Base-by-base conservation (phyloP, 2,888 invertebrate genomes). In the Tachina fera region DNA sequence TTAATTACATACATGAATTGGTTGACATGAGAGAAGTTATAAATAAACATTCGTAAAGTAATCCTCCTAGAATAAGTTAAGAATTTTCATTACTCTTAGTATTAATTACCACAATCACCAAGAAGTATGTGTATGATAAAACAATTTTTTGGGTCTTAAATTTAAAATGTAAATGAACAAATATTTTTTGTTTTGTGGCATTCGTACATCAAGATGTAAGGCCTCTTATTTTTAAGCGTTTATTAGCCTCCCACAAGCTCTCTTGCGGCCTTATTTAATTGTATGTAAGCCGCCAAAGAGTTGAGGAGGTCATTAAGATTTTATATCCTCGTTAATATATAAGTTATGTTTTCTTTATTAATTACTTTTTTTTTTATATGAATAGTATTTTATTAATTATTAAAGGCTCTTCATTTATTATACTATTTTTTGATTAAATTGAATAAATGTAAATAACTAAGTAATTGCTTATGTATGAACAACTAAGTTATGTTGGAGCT, bases 361-460 rank as follows among this genome's bases (percentile, higher is more conserved):
- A 51, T 22, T 13, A 31, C 47, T 60, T 47, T 53, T 31, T 43
- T 56, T 49, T 61, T 68, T 77, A 71, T 80, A 71, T 79, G 47
- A 82, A 70, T 65, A 31, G 45, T 9, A 67, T 47, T 83, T 78
- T 67, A 71, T 60, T 63, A 39, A 43, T 84, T 60, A 84, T 58
- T 71, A 61, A 60, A n/a, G 49, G 14, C 19, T 19, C 19, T 58
- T 68, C 67, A 49, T 31, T 31, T 22, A 47, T 51, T 16, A 60
- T 41, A 60, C 71, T 71, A 53, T 47, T 74, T n/a, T 53, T 60
- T 60, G 19, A 71, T 76, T 76, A 65, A 68, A 16, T 81, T 76
- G 53, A 84, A 84, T 81, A 84, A 77, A 81, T 81, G 60, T 84
- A 80, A 60, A 76, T 74, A 77, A 70, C 8, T 56, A 49, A n/a